These are phyloP conservation scores for Julus scandinavius DNA, from an alignment of 2,888 invertebrate species.

Conservation along the genomic window DNA sequence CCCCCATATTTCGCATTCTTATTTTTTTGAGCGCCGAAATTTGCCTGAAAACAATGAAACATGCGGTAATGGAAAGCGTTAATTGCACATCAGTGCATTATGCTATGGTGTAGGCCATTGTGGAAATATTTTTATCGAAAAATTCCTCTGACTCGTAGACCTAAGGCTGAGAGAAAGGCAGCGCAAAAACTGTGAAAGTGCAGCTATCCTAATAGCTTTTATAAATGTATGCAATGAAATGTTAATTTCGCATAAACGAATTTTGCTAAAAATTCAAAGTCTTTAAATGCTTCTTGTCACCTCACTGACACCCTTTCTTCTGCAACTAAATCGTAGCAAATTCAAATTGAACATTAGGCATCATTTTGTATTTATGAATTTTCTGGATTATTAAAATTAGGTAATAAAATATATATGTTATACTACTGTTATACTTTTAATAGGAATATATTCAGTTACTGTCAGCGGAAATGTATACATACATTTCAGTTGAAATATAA, in stretches of 20 bases:
- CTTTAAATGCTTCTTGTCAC: neutral
- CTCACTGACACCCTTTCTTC: neutral
- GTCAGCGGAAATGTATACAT: too few relatives aligned
- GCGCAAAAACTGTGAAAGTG: neutral
- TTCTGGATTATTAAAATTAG: too few relatives aligned
- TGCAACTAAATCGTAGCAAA: neutral
- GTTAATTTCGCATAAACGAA: neutral
- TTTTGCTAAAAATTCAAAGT: neutral
- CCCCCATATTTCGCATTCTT: neutral
- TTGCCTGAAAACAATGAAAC: slow-evolving; percentile 43
- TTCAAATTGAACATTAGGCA: neutral
- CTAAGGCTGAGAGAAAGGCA: neutral
- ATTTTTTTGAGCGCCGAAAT: slow-evolving; percentile 1
- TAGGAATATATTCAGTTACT: neutral
- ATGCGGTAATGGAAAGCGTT: slow-evolving; percentile 7
- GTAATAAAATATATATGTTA: neutral
- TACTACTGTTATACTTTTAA: too few relatives aligned
- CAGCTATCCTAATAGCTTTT: slow-evolving; percentile 10
- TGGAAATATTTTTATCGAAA: slow-evolving; percentile 40
- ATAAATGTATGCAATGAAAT: neutral
- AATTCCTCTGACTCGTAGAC: neutral
- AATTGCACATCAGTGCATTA: slow-evolving; percentile 38
- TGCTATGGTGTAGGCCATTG: neutral
- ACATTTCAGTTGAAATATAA: too few relatives aligned
- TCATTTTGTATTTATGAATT: neutral